Percentiles rank a stretch among this genome's conserved stretches.
Evolutionary conservation across 2,888 invertebrate genomes (phyloP).

Genomic region (Nomada ferruginata): DNA sequence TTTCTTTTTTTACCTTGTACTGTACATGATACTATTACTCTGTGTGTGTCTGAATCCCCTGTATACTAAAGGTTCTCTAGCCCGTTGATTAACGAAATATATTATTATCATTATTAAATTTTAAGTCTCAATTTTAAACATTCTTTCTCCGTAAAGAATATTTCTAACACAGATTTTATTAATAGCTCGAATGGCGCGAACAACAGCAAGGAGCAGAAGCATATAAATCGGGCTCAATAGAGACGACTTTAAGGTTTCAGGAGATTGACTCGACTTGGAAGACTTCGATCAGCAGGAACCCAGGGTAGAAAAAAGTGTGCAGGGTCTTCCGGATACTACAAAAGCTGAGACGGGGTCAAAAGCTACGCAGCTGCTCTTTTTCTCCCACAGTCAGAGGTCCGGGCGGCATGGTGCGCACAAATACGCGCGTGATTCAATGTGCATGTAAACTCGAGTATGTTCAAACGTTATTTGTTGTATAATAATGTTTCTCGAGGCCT

Average conservation of each 20-base stretch:
- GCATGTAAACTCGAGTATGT: background rate
- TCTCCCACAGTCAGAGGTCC: conserved; percentile 8
- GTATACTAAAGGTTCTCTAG: no score
- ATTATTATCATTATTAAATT: no score
- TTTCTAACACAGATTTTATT: no score
- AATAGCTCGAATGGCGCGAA: background rate
- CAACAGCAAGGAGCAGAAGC: background rate
- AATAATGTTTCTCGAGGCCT: no score
- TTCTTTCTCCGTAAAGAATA: no score
- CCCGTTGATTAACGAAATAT: no score
- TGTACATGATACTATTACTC: no score
- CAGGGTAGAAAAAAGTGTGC: background rate
- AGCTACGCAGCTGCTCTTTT: conserved; percentile 30
- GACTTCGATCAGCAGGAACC: conserved; percentile 15
- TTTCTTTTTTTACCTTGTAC: no score
- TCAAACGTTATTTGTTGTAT: background rate
- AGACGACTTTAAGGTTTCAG: conserved; percentile 18
- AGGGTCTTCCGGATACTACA: conserved; percentile 40
- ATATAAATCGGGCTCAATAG: background rate
- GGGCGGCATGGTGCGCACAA: conserved; percentile 31
- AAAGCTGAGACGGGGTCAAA: conserved; percentile 55
- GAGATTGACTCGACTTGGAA: conserved; percentile 1
- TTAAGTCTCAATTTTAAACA: no score
- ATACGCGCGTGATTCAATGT: conserved; percentile 42
- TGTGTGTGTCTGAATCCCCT: no score